These are phyloP conservation scores for Drosophila recens DNA, from an alignment of 2,888 invertebrate genomes.

Conservation along the genomic window DNA sequence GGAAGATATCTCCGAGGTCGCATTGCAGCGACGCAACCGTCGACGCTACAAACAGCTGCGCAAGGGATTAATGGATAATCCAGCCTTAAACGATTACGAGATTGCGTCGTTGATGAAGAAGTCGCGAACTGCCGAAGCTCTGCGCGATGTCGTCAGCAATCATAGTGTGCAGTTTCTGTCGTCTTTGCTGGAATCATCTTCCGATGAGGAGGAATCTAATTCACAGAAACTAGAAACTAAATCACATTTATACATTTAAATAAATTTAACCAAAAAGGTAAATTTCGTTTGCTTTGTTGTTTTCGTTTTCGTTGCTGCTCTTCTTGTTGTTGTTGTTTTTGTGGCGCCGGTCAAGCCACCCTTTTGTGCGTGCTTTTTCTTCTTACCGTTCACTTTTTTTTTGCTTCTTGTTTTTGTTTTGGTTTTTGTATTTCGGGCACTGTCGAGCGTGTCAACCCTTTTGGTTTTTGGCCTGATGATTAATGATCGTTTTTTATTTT, in stretches of 20 bases:
- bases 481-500: conserved; percentile 69
- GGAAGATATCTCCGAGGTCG: conserved; percentile 5
- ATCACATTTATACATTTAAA: conserved; percentile 13
- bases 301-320: neutral
- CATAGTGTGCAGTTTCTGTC: conserved; percentile 35
- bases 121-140: neutral
- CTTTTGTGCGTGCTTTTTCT: conserved; percentile 50
- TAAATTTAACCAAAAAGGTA: conserved; percentile 12
- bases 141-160: conserved; percentile 26
- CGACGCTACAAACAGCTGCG: conserved; percentile 34
- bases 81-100: conserved; percentile 29
- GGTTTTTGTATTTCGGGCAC: conserved; percentile 54
- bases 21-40: conserved; percentile 23
- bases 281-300: conserved; percentile 13
- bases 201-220: conserved; percentile 32
- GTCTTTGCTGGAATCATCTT: conserved; percentile 40
- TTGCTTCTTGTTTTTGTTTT: conserved; percentile 26
- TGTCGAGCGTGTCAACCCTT: conserved; percentile 76
- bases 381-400: conserved; percentile 4
- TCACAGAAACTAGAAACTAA: neutral
- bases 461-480: conserved; percentile 68
- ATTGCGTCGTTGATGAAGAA: conserved; percentile 46
- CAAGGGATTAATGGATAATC: conserved; percentile 51
- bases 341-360: conserved; percentile 65
- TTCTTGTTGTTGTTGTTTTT: conserved; percentile 30